Base-by-base conservation (phyloP, 2,113 vertebrate genomes). In the Lasiurus cinereus region DNA sequence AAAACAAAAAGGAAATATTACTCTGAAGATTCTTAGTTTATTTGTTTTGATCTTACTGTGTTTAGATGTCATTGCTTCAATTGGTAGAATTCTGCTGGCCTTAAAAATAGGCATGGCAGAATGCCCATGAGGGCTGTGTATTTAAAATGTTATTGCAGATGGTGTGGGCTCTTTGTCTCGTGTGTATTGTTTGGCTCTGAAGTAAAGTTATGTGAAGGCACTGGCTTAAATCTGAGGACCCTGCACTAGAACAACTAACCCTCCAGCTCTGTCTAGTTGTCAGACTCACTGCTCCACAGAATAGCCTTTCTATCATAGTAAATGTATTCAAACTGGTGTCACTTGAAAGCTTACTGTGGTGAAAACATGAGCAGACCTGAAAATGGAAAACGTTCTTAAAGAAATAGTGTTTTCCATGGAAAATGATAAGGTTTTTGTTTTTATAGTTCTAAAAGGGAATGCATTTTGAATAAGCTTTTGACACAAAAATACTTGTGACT, bases 101-200 rank as follows among this genome's bases (percentile, higher is more conserved):
- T 98, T 98, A 98, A 98, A 98, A 98, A 98, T 98, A 98, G 98
- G 88, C 97, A 97, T 98, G 98, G 98, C 98, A 95, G 95, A 96
- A 91, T 97, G 97, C 98, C 98, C 98, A 94, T 93, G 87, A 98
- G 94, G 94, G 97, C 96, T 95, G 93, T 98, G 96, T 96, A 97
- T 97, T 98, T 98, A 97, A 98, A 98, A 97, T 97, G 97, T 98
- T 98, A 97, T 97, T 98, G 97, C 98, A 98, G 98, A 98, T 98
- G 98, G 97, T 97, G 90, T 97, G 97, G 97, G 94, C 94, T 97
- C 94, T 97, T 98, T 98, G 98, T 98, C 97, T 98, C 87, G 16
- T 56, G 94, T 97, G 97, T 98, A 98, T 98, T 98, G 98, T 98
- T 98, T 98, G 97, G 95, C 97, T 97, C 96, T 93, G 94, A 88